phyloP scores from a whole-genome alignment of 1,140 invertebrate genomes.

The Zaprionus lachaisei region DNA sequence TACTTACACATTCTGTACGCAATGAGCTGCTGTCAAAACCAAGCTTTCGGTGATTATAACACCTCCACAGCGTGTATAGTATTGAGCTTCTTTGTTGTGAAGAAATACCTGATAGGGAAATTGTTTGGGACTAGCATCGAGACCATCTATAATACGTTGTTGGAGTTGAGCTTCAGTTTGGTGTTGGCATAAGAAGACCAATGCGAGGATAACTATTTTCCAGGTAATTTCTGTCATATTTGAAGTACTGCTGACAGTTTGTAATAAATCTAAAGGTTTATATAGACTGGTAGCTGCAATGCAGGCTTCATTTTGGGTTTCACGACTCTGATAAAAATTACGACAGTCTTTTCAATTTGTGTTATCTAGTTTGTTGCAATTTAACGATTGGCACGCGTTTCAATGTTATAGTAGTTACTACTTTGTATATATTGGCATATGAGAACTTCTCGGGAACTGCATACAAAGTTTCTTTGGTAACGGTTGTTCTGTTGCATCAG shows the following conservation, averaged over 20 bases:
- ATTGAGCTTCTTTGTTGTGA: neutral
- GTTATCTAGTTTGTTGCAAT: neutral
- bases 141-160: conserved; percentile 26
- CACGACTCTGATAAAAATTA: neutral
- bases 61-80: neutral
- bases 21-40: neutral
- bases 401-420: neutral
- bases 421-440: conserved; percentile 2
- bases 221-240: neutral
- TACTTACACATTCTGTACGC: neutral
- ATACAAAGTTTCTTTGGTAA: conserved; percentile 33
- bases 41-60: neutral
- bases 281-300: neutral
- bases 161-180: neutral
- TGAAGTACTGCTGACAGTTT: neutral
- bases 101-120: conserved; percentile 12
- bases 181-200: neutral
- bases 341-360: neutral
- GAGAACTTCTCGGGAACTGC: neutral
- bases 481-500: conserved; percentile 44
- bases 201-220: neutral
- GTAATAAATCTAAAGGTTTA: neutral
- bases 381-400: neutral
- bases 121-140: neutral
- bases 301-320: neutral